phyloP scores from a whole-genome alignment of 2,113 vertebrate genomes.

The Mugil cephalus region DNA sequence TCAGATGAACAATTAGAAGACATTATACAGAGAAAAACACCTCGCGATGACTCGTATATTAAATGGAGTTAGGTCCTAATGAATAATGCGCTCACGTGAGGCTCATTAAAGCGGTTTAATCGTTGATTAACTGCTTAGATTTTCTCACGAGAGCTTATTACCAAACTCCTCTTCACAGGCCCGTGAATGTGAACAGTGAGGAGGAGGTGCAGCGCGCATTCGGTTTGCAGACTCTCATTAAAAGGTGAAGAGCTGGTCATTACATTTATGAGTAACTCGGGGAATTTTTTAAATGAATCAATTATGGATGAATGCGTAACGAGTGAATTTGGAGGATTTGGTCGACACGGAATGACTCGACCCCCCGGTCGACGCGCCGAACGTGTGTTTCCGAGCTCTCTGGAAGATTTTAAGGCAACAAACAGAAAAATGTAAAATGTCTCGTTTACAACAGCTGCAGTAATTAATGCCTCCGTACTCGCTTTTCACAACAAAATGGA shows the following conservation, averaged over 20 bases:
- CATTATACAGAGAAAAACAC: not conserved
- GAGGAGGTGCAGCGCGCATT: constrained; percentile 2
- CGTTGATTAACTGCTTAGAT: constrained; percentile 7
- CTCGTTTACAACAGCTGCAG: constrained; percentile 33
- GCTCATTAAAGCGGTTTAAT: constrained; percentile 1
- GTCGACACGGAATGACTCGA: constrained; percentile 5
- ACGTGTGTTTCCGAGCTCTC: not conserved
- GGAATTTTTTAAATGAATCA: constrained; percentile 50
- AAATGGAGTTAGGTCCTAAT: not conserved
- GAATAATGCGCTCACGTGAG: not conserved
- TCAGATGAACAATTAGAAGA: constrained; percentile 25
- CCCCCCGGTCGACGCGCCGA: not conserved
- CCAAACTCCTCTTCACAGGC: constrained; percentile 18
- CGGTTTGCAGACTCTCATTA: constrained; percentile 42
- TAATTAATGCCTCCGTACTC: constrained; percentile 18
- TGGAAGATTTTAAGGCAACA: too few species aligned
- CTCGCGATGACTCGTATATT: not conserved
- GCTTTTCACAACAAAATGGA: constrained; percentile 45
- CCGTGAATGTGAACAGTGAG: constrained; percentile 32
- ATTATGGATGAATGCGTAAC: constrained; percentile 46
- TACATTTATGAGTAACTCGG: constrained; percentile 39
- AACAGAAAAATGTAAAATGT: not conserved
- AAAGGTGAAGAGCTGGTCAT: constrained; percentile 59
- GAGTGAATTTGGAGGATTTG: constrained; percentile 32
- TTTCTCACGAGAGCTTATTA: constrained; percentile 21